These are phyloP conservation scores for Lagria hirta DNA, from an alignment of 2,888 invertebrate genomes.

Conservation along the genomic window DNA sequence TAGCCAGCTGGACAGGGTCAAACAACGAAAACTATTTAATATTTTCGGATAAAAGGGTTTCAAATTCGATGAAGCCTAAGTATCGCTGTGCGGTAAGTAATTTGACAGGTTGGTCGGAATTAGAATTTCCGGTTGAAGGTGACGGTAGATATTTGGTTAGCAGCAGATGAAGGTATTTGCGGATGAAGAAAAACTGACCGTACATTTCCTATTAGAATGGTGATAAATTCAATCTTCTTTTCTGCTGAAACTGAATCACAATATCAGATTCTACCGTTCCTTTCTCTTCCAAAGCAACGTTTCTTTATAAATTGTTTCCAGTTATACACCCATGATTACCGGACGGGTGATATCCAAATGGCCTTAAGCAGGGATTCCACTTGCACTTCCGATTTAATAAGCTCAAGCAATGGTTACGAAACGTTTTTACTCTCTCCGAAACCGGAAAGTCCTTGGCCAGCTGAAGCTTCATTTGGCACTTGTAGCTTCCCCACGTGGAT, in stretches of 20 bases:
- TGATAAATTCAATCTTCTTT: no score
- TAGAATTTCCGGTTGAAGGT: no score
- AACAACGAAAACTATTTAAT: slow-evolving; percentile 61
- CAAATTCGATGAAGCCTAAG: slow-evolving; percentile 54
- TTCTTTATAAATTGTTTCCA: slow-evolving; percentile 17
- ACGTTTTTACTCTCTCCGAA: slow-evolving; percentile 56
- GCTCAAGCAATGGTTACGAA: slow-evolving; percentile 61
- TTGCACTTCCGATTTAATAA: slow-evolving; percentile 59
- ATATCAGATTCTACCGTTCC: no score
- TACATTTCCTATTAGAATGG: no score
- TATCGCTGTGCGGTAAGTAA: slow-evolving; percentile 63
- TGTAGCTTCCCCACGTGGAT: slow-evolving; percentile 64
- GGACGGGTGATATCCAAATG: slow-evolving; percentile 57
- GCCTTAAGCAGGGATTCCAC: slow-evolving; percentile 67
- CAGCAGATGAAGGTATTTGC: no score
- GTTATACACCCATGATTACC: slow-evolving; percentile 14
- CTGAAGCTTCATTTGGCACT: slow-evolving; percentile 45
- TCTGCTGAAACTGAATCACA: no score
- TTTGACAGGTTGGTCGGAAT: no score
- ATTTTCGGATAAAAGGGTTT: slow-evolving; percentile 57
- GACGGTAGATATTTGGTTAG: no score
- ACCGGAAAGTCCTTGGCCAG: slow-evolving; percentile 50
- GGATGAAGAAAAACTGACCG: no score
- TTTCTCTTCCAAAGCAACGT: slow-evolving; percentile 4
- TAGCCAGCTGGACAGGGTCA: slow-evolving; percentile 64